Percentiles rank a stretch among this genome's conserved stretches.
phyloP scores from a whole-genome alignment of 1,140 invertebrate species.

The Caligus rogercresseyi region DNA sequence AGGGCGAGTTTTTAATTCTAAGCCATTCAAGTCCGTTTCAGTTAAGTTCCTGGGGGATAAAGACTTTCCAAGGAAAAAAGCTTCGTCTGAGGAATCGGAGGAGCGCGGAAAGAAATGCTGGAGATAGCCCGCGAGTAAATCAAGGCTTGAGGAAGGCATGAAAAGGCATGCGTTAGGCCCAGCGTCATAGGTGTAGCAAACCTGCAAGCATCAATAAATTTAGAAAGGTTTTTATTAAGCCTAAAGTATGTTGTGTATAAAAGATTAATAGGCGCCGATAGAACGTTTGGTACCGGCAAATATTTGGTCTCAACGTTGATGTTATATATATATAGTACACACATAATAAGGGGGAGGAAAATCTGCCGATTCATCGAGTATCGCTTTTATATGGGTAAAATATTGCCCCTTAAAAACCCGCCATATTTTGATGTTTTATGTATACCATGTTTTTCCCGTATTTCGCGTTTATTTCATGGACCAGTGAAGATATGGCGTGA shows the following conservation, averaged over 20 bases:
- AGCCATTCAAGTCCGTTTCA: not conserved
- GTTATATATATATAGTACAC: not conserved
- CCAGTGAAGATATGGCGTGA: slow-evolving; percentile 51
- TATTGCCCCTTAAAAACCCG: slow-evolving; percentile 1
- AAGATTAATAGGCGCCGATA: slow-evolving; percentile 18
- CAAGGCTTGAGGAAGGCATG: slow-evolving; percentile 54
- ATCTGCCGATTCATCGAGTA: not conserved
- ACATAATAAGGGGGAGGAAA: not conserved
- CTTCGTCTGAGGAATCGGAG: slow-evolving; percentile 24
- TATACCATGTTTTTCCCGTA: slow-evolving; percentile 41
- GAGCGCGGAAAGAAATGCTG: slow-evolving; percentile 49
- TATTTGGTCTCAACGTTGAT: not conserved
- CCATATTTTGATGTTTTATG: slow-evolving; percentile 3
- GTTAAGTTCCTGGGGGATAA: not conserved
- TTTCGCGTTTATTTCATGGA: slow-evolving; percentile 61
- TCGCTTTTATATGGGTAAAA: slow-evolving; percentile 6
- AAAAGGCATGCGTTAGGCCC: slow-evolving; percentile 90
- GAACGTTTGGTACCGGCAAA: slow-evolving; percentile 1
- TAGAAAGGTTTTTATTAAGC: no score
- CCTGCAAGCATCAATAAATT: slow-evolving; percentile 39
- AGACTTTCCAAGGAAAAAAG: not conserved
- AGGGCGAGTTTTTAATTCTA: slow-evolving; percentile 20
- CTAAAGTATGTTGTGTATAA: slow-evolving; percentile 23
- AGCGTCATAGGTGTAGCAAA: slow-evolving; percentile 92
- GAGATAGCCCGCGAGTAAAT: slow-evolving; percentile 43